Evolutionary conservation across 2,113 vertebrate species (phyloP), one percentile per base, ranked within the genome.

Genomic region (Lampris megalopsis): DNA sequence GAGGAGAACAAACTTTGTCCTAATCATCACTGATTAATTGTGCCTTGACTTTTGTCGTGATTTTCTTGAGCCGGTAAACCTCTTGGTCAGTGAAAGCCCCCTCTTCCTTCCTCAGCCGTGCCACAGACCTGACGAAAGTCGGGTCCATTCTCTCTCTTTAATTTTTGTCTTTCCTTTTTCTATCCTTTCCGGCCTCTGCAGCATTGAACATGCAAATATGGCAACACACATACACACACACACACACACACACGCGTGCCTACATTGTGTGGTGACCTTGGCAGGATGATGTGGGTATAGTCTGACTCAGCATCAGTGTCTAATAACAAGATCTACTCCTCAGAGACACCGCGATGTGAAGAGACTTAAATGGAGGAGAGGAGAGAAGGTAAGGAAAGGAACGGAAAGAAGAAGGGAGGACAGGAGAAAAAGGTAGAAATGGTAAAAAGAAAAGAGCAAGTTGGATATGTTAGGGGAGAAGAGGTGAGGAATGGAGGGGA

Each of bases 231-330:
- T 59, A 71, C 56, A 52, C 50, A 53, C 59, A 40, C 48, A 61
- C 38, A 53, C 54, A 61, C 47, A 47, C 35, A 43, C 66, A 58
- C 48, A 2, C 10, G 24, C 60, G 53, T 9, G 73, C 13, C 79
- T 41, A 68, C 37, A 7, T 24, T 24, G 24, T 24, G 24, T 24
- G 35, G 24, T 72, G 79, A 84, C 74, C 84, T 85, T 89, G 82
- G 53, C 57, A 47, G 45, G 37, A 3, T 77, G 63, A 48, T 77
- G 80, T 73, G 0, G 41, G 36, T 77, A 42, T 45, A 4, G 24
- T 53, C 80, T 85, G 82, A 89, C 74, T 89, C 87, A 83, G 82
- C 77, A 58, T 65, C 5, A 45, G 57, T 43, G 43, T 67, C 45
- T 80, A 72, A 82, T 74, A 67, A 53, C 68, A 35, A 40, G 61